Evolutionary conservation across 2,888 invertebrate genomes (phyloP), one percentile per base, ranked within the genome.

Genomic region (Sphaerophoria rueppellii): DNA sequence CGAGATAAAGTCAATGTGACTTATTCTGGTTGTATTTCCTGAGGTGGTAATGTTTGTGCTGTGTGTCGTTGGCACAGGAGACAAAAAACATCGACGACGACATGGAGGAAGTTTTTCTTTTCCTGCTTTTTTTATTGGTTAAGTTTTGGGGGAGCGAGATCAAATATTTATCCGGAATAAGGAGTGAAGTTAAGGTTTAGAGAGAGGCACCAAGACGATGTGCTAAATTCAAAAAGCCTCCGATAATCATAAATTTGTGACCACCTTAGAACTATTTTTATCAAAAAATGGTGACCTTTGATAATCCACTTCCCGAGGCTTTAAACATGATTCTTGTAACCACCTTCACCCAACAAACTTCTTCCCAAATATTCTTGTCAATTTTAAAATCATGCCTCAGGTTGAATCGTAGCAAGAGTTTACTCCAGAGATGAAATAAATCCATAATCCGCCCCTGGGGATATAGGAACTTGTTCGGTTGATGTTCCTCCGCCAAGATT

Each of bases 371-470:
- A 43, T 14, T 9, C 16, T 57, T 7, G 4, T 55, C 24, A 6
- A 11, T 57, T 16, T 14, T 0, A 14, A 35, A 57, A 57, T 57
- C 4, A 14, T 57, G 37, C 57, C 57, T 37, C 3, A 57, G 40
- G 24, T 0, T 1, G 24, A 24, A 12, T 9, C 4, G 16, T 4
- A 37, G 24, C 1, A 24, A 60, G 40, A 60, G 0, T 16, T 40
- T 24, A 24, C 0, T 58, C 16, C 11, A 24, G 12, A 5, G 11
- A 58, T 6, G 9, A 58, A 40, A 6, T 5, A 12, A 43, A 7
- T 4, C 24, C 6, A 4, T 60, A 60, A 60, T 60, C 60, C 60
- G 60, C 6, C 24, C 60, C 60, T 60, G 60, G 40, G 16, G 24
- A 11, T 48, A 43, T 12, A 24, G 24, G 24, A 11, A 14, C 34